These are phyloP conservation scores for Mimachlamys varia DNA, from an alignment of 2,888 invertebrate species.

Conservation along the genomic window DNA sequence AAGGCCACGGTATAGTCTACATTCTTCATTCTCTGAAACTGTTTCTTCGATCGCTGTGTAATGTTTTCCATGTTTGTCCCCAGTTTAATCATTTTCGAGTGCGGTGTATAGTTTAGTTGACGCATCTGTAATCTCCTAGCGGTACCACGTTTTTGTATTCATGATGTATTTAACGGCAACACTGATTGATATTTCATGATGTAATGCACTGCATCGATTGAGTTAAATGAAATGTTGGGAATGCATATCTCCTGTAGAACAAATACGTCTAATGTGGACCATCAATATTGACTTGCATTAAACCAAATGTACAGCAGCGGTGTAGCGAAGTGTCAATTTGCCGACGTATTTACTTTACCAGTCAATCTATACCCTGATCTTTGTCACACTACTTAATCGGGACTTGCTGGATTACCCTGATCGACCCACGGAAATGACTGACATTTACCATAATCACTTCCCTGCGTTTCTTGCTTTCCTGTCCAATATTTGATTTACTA, in stretches of 20 bases:
- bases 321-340: not conserved
- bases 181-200: not conserved
- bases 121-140: too few species aligned
- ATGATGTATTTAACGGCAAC: not conserved
- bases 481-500: not conserved
- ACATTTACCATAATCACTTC: not conserved
- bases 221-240: not conserved
- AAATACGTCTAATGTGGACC: not conserved
- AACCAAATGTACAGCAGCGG: not conserved
- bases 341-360: not conserved
- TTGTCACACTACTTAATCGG: not conserved
- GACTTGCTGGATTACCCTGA: not conserved
- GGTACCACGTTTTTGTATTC: too few species aligned
- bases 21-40: too few species aligned
- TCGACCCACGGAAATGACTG: not conserved
- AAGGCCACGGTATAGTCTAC: too few species aligned
- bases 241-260: not conserved
- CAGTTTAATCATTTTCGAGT: too few species aligned
- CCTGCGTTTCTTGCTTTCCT: not conserved
- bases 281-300: not conserved
- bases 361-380: not conserved
- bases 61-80: too few species aligned
- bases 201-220: not conserved
- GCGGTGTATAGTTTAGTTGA: too few species aligned
- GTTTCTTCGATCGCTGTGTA: too few species aligned